These are phyloP conservation scores for Crax fasciolata DNA, from an alignment of 2,797 vertebrate genomes.

Conservation along the genomic window DNA sequence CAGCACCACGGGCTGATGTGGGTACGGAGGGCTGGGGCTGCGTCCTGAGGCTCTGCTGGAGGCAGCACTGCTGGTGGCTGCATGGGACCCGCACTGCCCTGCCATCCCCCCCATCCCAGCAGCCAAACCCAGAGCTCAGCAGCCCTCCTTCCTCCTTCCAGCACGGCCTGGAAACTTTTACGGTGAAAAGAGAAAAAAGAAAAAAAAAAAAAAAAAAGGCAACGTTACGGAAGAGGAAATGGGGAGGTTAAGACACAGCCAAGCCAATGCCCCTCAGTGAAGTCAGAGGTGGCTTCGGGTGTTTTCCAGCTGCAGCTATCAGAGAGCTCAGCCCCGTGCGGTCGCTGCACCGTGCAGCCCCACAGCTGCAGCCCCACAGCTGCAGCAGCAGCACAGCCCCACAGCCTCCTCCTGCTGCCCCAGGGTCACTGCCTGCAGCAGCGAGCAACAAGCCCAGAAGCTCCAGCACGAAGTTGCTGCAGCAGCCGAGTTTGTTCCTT, in stretches of 20 bases:
- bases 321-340: not conserved
- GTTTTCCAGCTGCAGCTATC: not conserved
- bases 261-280: not conserved
- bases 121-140: not conserved
- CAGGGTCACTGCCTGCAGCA: not conserved
- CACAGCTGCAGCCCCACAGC: not conserved
- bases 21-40: too few species aligned
- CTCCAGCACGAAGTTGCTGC: rapidly evolving
- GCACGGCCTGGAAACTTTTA: not conserved
- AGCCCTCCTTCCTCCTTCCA: not conserved
- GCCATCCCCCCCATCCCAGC: not conserved
- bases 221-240: not conserved
- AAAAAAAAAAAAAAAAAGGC: too few species aligned
- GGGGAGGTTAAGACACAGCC: not conserved
- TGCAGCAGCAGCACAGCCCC: not conserved
- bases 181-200: rapidly evolving
- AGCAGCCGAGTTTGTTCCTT: not conserved
- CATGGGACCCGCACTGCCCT: too few species aligned
- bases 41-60: not conserved
- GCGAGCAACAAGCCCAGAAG: not conserved
- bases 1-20: not conserved
- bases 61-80: not conserved
- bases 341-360: too few species aligned
- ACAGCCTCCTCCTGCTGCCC: too few species aligned
- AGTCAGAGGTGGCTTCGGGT: not conserved